phyloP scores from a whole-genome alignment of 2,113 vertebrate species.

The Fukomys damarensis region DNA sequence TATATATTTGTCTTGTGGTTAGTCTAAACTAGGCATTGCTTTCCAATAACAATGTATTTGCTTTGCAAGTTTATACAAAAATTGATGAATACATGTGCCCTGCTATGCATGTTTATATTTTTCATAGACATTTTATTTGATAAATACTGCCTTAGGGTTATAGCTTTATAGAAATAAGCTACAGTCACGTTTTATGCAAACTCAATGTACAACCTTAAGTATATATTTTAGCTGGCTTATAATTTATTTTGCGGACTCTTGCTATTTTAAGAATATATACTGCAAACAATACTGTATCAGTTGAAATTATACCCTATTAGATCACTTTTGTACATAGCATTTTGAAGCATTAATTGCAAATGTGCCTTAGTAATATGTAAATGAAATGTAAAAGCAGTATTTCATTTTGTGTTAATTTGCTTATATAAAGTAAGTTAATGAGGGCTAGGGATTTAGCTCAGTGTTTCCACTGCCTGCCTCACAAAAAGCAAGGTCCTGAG shows the following conservation, averaged over 20 bases:
- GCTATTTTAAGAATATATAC: not conserved
- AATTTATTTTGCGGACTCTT: not conserved
- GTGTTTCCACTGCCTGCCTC: too few species aligned
- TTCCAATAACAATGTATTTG: not conserved
- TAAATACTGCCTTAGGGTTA: not conserved
- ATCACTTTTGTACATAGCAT: not conserved
- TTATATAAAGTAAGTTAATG: not conserved
- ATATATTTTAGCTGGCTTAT: not conserved
- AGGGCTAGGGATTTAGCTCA: too few species aligned
- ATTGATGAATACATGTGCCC: not conserved
- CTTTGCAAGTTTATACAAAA: not conserved
- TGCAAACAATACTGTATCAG: not conserved
- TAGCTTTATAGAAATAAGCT: not conserved
- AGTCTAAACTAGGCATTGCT: not conserved
- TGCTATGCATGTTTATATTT: not conserved
- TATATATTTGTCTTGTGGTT: not conserved
- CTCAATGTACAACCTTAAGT: not conserved
- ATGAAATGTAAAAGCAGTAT: not conserved
- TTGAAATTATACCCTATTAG: not conserved
- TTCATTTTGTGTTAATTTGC: not conserved
- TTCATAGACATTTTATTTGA: not conserved
- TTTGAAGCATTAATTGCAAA: not conserved
- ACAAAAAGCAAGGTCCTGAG: too few species aligned
- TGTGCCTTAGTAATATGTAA: not conserved
- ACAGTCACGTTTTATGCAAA: not conserved